Evolutionary conservation across 2,113 vertebrate genomes (phyloP).

Genomic region (Carassius gibelio): DNA sequence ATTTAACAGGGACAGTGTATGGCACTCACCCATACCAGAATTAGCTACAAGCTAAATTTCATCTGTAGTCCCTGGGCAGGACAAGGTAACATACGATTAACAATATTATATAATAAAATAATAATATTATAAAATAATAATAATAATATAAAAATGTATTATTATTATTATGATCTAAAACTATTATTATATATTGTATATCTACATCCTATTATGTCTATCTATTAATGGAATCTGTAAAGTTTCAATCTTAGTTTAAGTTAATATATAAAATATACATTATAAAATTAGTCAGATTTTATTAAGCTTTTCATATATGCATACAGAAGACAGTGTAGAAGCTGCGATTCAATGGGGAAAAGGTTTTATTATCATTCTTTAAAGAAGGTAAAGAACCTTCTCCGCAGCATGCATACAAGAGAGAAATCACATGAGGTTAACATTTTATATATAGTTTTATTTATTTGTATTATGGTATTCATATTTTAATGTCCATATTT

Average conservation of each 20-base stretch:
- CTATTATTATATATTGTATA: not conserved
- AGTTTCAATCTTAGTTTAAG: no score
- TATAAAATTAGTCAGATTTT: not conserved
- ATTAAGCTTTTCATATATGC: not conserved
- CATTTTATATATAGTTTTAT: not conserved
- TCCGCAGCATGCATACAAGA: not conserved
- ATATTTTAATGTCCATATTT: no score
- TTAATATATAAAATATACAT: not conserved
- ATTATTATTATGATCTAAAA: no score
- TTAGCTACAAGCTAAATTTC: no score
- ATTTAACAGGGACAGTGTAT: no score
- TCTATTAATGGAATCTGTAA: not conserved
- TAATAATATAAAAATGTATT: no score
- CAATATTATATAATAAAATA: no score
- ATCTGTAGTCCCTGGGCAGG: no score
- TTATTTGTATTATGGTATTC: not conserved
- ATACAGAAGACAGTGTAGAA: not conserved
- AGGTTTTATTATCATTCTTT: not conserved
- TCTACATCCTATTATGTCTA: not conserved
- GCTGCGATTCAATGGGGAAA: not conserved
- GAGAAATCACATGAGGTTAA: not conserved
- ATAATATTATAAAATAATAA: no score
- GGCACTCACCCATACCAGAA: no score
- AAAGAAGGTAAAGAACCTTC: not conserved
- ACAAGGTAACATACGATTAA: no score